These are phyloP conservation scores for Epinotia ramella DNA, from an alignment of 2,888 invertebrate genomes.

Conservation along the genomic window DNA sequence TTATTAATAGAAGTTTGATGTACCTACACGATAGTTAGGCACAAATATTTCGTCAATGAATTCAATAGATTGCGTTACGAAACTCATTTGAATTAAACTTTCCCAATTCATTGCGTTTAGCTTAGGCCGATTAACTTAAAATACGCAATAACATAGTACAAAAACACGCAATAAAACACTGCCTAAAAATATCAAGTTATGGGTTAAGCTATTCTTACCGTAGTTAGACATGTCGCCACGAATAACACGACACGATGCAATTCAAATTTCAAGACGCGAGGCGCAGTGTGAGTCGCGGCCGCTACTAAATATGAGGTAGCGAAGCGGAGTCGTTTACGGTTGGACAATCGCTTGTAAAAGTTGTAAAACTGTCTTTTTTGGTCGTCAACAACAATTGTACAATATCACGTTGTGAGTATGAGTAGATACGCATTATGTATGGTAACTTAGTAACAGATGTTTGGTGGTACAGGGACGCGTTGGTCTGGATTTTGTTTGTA, in stretches of 20 bases:
- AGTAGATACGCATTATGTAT: neutral
- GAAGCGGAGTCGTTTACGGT: slow-evolving; percentile 8
- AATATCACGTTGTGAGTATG: neutral
- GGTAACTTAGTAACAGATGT: too few relatives aligned
- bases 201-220: slow-evolving; percentile 21
- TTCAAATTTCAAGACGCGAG: neutral
- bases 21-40: too few relatives aligned
- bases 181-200: neutral
- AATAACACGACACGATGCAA: slow-evolving; percentile 8
- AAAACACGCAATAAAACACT: neutral
- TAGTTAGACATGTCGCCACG: slow-evolving; percentile 30
- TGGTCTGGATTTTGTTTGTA: neutral
- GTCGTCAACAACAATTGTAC: neutral
- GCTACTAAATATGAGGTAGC: slow-evolving; percentile 1
- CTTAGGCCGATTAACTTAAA: neutral
- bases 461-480: neutral
- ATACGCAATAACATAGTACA: neutral
- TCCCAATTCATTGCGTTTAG: neutral
- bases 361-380: slow-evolving; percentile 12
- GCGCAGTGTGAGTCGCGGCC: slow-evolving; percentile 11
- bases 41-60: neutral
- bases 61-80: neutral
- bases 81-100: neutral
- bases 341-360: slow-evolving; percentile 7
- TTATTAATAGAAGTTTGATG: slow-evolving; percentile 1